Base-by-base conservation (phyloP, 2,797 vertebrate genomes). In the Naso thynnoides region DNA sequence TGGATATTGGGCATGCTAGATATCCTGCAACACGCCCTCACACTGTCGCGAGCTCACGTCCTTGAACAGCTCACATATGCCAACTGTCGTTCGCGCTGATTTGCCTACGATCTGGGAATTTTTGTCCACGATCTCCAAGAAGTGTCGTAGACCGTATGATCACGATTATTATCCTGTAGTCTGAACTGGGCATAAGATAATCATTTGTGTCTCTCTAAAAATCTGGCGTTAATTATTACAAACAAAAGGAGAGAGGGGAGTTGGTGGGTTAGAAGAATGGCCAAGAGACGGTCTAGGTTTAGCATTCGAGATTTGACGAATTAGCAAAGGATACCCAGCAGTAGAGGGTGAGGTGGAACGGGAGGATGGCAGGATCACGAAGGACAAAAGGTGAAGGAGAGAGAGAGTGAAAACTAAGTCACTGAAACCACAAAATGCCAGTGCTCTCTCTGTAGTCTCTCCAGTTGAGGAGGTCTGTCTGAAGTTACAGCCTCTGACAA, bases 401-500 rank as follows among this genome's bases (percentile, higher is more conserved):
- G 76, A 69, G 80, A 86, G 76, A 86, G 61, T 67, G 82, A n/a
- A 85, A 86, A 82, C 75, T 57, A 73, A 90, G 83, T 77, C 66
- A 11, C 53, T 65, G 79, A 85, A 85, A 79, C 69, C 74, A 73
- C 73, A 62, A 82, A 88, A 88, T 82, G 72, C 86, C 86, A 88
- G 27, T 2, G 36, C 67, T 68, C 67, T 76, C 57, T 87, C 68
- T 72, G 73, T 24, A 52, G 65, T 80, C 75, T 83, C 74, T 86
- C 73, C 78, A 84, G 71, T 78, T 1, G 81, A 86, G 56, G 75
- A 82, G 85, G 81, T 86, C 76, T 75, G 86, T 89, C 86, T 92
- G 62, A 80, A 87, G 14, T 48, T 88, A 90, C 89, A 86, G 68
- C 50, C 9, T 62, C 58, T 62, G 84, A 93, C 92, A 93, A 93